Evolutionary conservation across 2,888 invertebrate genomes (phyloP).

Genomic region (Habroteleia sp.): DNA sequence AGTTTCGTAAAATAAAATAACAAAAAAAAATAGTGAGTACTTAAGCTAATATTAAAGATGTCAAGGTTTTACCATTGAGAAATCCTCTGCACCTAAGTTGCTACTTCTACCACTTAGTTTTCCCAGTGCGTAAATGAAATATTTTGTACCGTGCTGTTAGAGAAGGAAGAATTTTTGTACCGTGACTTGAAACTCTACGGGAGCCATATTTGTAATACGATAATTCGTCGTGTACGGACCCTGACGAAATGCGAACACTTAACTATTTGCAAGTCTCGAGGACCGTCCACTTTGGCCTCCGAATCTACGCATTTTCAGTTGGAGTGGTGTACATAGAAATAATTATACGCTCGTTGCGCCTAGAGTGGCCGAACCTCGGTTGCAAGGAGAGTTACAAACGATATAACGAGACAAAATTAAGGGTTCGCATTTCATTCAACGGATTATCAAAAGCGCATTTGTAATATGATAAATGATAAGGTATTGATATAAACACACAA

Average conservation of each 20-base stretch:
- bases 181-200: conserved; percentile 46
- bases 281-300: conserved; percentile 2
- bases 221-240: conserved; percentile 24
- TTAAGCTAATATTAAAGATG: too few relatives aligned
- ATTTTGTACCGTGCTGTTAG: conserved; percentile 54
- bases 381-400: not conserved
- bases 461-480: conserved; percentile 54
- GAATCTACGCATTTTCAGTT: conserved; percentile 19
- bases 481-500: conserved; percentile 43
- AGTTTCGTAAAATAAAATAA: too few relatives aligned
- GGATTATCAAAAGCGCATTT: conserved; percentile 43
- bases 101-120: too few relatives aligned
- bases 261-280: not conserved
- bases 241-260: conserved; percentile 10
- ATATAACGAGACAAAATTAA: conserved; percentile 1
- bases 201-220: conserved; percentile 55
- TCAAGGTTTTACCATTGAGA: too few relatives aligned
- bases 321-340: conserved; percentile 32
- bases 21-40: too few relatives aligned
- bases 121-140: conserved; percentile 37
- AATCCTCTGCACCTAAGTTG: too few relatives aligned
- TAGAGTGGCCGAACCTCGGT: conserved; percentile 8
- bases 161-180: conserved; percentile 47
- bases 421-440: conserved; percentile 15
- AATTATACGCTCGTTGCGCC: conserved; percentile 23